These are phyloP conservation scores for Monomorium pharaonis DNA, from an alignment of 1,140 invertebrate species.

Conservation along the genomic window DNA sequence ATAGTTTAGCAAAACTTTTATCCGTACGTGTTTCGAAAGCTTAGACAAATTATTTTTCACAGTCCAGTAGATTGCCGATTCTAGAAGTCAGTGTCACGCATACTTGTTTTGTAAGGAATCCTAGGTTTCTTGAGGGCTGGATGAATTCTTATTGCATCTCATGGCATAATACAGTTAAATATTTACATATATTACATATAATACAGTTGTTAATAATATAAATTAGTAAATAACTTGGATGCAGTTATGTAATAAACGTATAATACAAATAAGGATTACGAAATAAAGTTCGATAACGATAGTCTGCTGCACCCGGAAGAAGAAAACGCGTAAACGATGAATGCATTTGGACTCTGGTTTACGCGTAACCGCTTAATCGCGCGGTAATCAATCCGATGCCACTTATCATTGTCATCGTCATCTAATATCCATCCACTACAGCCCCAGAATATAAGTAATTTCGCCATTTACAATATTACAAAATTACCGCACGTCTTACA, in stretches of 20 bases:
- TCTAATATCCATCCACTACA: neutral
- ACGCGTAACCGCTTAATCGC: conserved; percentile 22
- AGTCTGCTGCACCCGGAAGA: conserved; percentile 38
- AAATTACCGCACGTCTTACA: neutral
- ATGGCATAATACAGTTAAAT: too few species aligned
- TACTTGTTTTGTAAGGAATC: too few species aligned
- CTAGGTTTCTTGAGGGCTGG: too few species aligned
- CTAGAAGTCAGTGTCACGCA: too few species aligned
- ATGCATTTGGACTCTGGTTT: neutral
- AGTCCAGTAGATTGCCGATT: too few species aligned
- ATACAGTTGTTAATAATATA: neutral
- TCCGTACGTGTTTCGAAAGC: too few species aligned
- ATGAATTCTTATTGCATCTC: too few species aligned
- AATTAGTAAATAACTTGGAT: neutral
- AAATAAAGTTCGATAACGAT: conserved; percentile 9
- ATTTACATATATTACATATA: neutral
- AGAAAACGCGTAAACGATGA: conserved; percentile 3
- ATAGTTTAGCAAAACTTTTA: too few species aligned
- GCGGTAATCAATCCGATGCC: neutral
- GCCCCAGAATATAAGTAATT: conserved; percentile 23
- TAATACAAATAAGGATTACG: conserved; percentile 14
- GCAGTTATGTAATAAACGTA: neutral
- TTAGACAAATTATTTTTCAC: too few species aligned
- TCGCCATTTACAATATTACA: conserved; percentile 26
- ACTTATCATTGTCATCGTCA: neutral